phyloP scores from a whole-genome alignment of 1,140 invertebrate genomes.

The Antheraea pernyi region DNA sequence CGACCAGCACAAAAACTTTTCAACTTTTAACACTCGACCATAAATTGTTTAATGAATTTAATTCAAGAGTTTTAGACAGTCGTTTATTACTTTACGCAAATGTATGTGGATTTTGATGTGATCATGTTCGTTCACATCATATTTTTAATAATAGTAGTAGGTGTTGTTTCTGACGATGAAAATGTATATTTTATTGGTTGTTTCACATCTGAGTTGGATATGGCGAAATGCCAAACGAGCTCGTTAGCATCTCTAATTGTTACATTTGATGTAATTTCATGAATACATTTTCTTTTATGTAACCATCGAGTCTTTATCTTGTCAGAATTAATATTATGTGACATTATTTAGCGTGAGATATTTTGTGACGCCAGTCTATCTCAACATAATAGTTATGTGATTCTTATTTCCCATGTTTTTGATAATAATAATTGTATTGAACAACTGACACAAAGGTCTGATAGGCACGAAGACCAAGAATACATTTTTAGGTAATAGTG shows the following conservation, averaged over 20 bases:
- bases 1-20: too few species aligned
- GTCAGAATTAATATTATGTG: background rate
- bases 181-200: constrained; percentile 2
- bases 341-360: background rate
- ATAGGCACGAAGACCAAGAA: too few species aligned
- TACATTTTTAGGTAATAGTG: too few species aligned
- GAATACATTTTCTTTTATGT: background rate
- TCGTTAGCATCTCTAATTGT: constrained; percentile 1
- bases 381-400: background rate
- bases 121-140: background rate
- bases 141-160: background rate
- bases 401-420: background rate
- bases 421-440: background rate
- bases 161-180: background rate
- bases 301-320: background rate
- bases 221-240: background rate
- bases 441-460: too few species aligned
- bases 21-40: too few species aligned
- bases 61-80: background rate
- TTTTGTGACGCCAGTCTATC: background rate
- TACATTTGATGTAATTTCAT: background rate
- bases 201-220: background rate
- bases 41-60: too few species aligned
- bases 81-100: background rate
- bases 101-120: background rate